Base-by-base conservation (phyloP, 2,888 invertebrate species). In the Andrena bicolor region DNA sequence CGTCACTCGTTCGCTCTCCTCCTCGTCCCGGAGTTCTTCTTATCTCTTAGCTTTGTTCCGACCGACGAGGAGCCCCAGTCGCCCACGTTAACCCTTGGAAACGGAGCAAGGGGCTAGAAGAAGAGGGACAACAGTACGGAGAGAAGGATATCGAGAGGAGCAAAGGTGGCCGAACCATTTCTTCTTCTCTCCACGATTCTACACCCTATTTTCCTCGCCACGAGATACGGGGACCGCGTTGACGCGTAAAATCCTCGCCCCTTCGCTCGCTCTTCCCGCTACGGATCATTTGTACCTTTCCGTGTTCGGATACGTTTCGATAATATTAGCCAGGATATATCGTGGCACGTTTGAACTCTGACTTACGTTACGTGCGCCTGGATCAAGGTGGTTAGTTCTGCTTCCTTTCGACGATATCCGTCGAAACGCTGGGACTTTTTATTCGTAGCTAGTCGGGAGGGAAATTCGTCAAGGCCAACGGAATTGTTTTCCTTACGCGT, bases 31-130 rank as follows among this genome's bases (percentile, higher is more conserved):
- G 68, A 82, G 69, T 58, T 69, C 64, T 74, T 83, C 91, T 91
- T 91, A 91, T 90, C 91, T 90, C 61, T 41, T 41, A 79, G 84
- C 87, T 88, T 87, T 88, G 86, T 86, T 83, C 86, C 80, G 80
- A 73, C 88, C 87, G 85, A 88, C 86, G 86, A 80, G 79, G 76
- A 84, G 80, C 87, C 82, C 85, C 80, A 86, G 86, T 86, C 86
- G 88, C 90, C 90, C 87, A 90, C 90, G 85, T 86, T 78, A 83
- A 88, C 85, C 85, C 83, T 85, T 80, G 82, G 78, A 75, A 69
- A 74, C n/a, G 70, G 72, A 71, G 61, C 76, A n/a, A 53, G 49
- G 32, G 60, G 64, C 60, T 56, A 58, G 73, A 51, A 68, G 75
- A 63, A 13, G 48, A 51, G n/a, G 28, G 6, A 23, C 49, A 56